phyloP scores from a whole-genome alignment of 2,888 invertebrate species.

The Halictus quadricinctus region DNA sequence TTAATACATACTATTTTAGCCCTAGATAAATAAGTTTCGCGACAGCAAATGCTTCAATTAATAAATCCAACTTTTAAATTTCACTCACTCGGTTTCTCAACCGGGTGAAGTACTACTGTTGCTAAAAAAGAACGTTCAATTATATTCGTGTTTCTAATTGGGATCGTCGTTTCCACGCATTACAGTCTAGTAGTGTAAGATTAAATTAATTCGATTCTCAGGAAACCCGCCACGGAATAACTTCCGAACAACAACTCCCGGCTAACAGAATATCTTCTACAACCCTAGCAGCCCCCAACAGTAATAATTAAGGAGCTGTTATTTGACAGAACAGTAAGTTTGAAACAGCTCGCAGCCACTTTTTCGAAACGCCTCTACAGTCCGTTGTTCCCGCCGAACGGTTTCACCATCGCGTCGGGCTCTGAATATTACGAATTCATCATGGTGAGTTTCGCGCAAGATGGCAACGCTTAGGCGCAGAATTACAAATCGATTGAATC shows the following conservation, averaged over 20 bases:
- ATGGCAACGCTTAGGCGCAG: slow-evolving; percentile 75
- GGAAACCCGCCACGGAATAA: not conserved
- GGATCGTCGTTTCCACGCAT: not conserved
- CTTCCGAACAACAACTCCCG: not conserved
- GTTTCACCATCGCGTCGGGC: not conserved
- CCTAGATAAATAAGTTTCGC: no score
- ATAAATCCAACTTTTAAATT: no score
- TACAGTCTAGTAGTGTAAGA: not conserved
- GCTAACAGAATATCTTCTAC: not conserved
- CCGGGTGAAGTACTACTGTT: not conserved
- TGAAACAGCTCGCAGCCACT: not conserved
- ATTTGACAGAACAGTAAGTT: no score
- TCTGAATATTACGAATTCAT: slow-evolving; percentile 61
- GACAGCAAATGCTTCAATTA: no score
- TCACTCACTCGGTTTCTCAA: not conserved
- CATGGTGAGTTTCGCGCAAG: slow-evolving; percentile 64
- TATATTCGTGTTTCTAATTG: not conserved
- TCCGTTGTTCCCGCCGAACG: not conserved
- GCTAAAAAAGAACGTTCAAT: not conserved
- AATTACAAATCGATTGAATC: slow-evolving; percentile 82
- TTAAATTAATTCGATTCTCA: not conserved
- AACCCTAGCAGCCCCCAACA: not conserved
- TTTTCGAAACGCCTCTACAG: not conserved
- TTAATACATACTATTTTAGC: not conserved
- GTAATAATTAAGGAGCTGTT: not conserved